phyloP scores from a whole-genome alignment of 2,113 vertebrate genomes.

The Strix aluco region DNA sequence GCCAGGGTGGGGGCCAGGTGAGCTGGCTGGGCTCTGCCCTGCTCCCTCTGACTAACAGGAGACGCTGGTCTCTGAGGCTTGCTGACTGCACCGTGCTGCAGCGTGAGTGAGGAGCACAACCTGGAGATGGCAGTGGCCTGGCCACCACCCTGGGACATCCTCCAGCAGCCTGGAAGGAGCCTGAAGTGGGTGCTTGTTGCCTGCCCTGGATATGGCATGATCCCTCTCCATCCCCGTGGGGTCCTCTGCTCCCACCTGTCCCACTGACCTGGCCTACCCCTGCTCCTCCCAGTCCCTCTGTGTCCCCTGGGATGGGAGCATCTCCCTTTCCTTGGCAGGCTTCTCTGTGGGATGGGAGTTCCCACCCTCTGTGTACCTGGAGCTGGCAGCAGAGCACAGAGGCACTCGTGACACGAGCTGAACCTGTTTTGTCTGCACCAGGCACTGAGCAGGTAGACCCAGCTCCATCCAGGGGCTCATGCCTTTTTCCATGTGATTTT shows the following conservation, averaged over 20 bases:
- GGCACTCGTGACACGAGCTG: not conserved
- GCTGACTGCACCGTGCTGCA: not conserved
- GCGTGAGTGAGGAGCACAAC: accelerated
- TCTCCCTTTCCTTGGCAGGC: not conserved
- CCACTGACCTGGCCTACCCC: not conserved
- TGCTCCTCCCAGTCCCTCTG: not conserved
- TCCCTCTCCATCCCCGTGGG: accelerated
- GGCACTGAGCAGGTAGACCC: not conserved
- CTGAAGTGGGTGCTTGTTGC: accelerated
- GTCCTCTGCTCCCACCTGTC: not conserved
- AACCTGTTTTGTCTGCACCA: not conserved
- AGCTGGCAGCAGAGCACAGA: not conserved
- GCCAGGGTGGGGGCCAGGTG: not conserved
- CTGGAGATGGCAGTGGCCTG: not conserved
- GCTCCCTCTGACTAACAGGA: not conserved
- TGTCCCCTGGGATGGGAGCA: not conserved
- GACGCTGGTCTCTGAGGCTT: not conserved
- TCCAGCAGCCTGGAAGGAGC: not conserved
- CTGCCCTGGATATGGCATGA: accelerated
- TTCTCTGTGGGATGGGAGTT: not conserved
- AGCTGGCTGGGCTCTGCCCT: not conserved
- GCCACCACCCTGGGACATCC: not conserved
- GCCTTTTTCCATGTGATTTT: not conserved
- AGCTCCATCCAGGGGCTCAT: not conserved
- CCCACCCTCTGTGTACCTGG: accelerated